Base-by-base conservation (phyloP, 2,888 invertebrate genomes). In the Tipula lateralis region DNA sequence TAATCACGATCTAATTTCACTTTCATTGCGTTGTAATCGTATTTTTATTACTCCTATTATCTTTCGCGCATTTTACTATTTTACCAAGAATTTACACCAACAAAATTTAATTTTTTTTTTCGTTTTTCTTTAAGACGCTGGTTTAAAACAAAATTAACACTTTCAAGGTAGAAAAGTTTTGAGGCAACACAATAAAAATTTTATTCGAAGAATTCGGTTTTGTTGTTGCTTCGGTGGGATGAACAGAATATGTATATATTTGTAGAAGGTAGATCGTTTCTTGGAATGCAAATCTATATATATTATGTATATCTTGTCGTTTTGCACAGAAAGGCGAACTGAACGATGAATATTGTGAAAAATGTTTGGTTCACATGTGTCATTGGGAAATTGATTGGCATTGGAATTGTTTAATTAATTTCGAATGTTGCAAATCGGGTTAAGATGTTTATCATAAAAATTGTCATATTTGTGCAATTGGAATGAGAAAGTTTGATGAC, bases 91-190 rank as follows among this genome's bases (percentile, higher is more conserved):
- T 50, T 50, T 50, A 50, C 16, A 50, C 44, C 24, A 66, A 24
- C 66, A 66, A 44, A 12, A 24, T 2, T 66, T n/a, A n/a, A n/a
- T n/a, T n/a, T n/a, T n/a, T n/a, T n/a, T 66, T 24, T 24, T n/a
- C 9, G 24, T 9, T 66, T 66, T 66, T 66, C 66, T 66, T 66
- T 66, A 7, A 9, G 66, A 24, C 19, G 19, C 24, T 66, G 24
- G 2, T 12, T n/a, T 7, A 66, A 24, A 50, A 50, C 19, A 9
- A 66, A 19, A 19, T 66, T 66, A 66, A 66, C 66, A 66, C 66
- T 66, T 66, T 66, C 66, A 66, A 66, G 66, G 66, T 66, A 66
- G 66, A 66, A 66, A 66, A 66, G 66, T 66, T 66, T n/a, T 66
- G 16, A 50, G 44, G 7, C 44, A 66, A 66, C 1, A 44, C 44